Evolutionary conservation across 2,888 invertebrate genomes (phyloP), one percentile per base, ranked within the genome.

Genomic region (Carterocephalus palaemon): DNA sequence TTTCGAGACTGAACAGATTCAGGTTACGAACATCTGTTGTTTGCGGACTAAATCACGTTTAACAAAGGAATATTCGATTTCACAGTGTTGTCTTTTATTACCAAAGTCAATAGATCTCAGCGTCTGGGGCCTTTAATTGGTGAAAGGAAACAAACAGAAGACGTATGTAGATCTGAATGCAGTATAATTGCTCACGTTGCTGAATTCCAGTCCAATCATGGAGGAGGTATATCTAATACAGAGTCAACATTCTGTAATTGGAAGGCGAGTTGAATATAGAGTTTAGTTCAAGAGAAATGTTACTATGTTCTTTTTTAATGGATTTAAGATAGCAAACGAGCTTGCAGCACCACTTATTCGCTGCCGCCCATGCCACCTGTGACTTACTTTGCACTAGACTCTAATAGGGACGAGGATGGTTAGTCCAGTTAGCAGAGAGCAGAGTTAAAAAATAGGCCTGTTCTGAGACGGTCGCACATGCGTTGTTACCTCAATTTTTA

Each of bases 221-320:
- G 13, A 19, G 28, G 13, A n/a, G n/a, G n/a, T n/a, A n/a, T n/a
- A 28, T 15, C 9, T 8, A 16, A 29, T 29, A 29, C 15, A 28
- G 29, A 29, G 19, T 22, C 29, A 39, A 39, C 39, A 39, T 4
- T 9, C n/a, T 7, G 20, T 39, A 39, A 39, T 29, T 39, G 39
- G 20, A 15, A 10, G 15, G 29, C 8, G 16, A 5, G 4, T 15
- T 29, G 16, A 29, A 8, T 12, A 8, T 8, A 4, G 7, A 29
- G 16, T 15, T 8, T n/a, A n/a, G n/a, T n/a, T n/a, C n/a, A n/a
- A 29, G n/a, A 16, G 16, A 29, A 16, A 29, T 29, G 12, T n/a
- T n/a, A n/a, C n/a, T n/a, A n/a, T n/a, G n/a, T n/a, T n/a, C n/a
- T n/a, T n/a, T n/a, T n/a, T n/a, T n/a, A n/a, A n/a, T n/a, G n/a